Conservation (phyloP, 2,797 vertebrate species). For the Gephyroberyx darwinii region DNA sequence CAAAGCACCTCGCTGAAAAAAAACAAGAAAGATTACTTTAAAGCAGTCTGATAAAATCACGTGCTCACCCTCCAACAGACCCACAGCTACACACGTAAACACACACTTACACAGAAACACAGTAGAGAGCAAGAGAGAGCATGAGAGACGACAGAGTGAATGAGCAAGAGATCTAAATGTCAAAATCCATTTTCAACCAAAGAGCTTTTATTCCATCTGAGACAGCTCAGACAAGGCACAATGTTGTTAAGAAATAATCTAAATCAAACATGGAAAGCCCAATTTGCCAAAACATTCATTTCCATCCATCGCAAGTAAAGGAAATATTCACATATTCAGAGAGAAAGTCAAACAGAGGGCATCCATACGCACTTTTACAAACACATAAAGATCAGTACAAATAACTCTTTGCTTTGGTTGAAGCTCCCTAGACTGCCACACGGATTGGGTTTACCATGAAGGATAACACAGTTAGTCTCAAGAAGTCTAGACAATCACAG, state of each 20-base stretch:
- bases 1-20: conserved; percentile 28
- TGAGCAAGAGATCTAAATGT: conserved; percentile 28
- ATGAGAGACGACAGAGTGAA: conserved; percentile 13
- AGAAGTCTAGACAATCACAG: not conserved
- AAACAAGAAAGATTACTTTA: conserved; percentile 39
- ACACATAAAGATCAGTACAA: not conserved
- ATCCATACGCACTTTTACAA: conserved; percentile 4
- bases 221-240: conserved; percentile 19
- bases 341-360: conserved; percentile 11
- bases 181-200: conserved; percentile 30
- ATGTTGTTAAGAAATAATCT: conserved; percentile 23
- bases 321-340: not conserved
- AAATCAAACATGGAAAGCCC: conserved; percentile 28
- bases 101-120: not conserved
- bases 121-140: not conserved
- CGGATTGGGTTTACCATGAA: too few relatives aligned
- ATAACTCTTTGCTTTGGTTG: not conserved
- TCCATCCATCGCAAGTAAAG: conserved; percentile 15
- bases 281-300: conserved; percentile 53
- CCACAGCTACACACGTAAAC: conserved; percentile 1
- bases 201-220: conserved; percentile 18
- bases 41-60: conserved; percentile 42
- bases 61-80: conserved; percentile 15
- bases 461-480: not conserved
- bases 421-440: not conserved